These are phyloP conservation scores for Scylla paramamosain DNA, from an alignment of 1,140 invertebrate species.

Conservation along the genomic window DNA sequence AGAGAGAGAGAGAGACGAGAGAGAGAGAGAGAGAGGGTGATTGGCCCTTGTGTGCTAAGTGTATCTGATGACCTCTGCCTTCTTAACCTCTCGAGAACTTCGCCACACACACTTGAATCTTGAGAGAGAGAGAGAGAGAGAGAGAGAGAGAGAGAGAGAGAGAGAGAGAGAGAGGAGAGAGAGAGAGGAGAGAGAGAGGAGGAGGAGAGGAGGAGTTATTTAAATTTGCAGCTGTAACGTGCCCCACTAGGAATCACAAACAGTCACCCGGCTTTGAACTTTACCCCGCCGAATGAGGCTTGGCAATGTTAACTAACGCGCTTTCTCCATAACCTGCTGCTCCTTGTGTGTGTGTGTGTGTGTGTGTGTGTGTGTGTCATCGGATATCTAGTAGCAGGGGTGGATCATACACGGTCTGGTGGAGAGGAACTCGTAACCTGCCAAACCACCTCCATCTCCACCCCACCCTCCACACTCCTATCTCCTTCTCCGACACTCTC, in stretches of 20 bases:
- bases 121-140: too few species aligned
- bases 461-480: not conserved
- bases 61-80: not conserved
- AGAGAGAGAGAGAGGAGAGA: too few species aligned
- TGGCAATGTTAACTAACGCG: too few species aligned
- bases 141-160: too few species aligned
- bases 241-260: too few species aligned
- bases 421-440: not conserved
- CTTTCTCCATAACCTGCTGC: not conserved
- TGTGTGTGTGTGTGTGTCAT: constrained; percentile 12
- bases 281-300: too few species aligned
- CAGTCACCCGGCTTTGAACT: too few species aligned
- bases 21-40: too few species aligned
- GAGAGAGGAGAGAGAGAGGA: too few species aligned
- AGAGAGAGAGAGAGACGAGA: not conserved
- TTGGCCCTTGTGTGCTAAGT: not conserved
- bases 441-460: not conserved
- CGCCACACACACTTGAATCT: not conserved
- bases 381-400: not conserved
- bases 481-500: not conserved
- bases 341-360: not conserved
- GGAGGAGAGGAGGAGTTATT: too few species aligned
- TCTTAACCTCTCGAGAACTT: not conserved
- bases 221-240: too few species aligned
- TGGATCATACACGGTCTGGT: constrained; percentile 18